A percentile compares a stretch with the other conserved stretches of the same genome.
Evolutionary conservation across 53 echinoderm and acorn worm species (phyloP).

Genomic region (Mesocentrotus franciscanus): DNA sequence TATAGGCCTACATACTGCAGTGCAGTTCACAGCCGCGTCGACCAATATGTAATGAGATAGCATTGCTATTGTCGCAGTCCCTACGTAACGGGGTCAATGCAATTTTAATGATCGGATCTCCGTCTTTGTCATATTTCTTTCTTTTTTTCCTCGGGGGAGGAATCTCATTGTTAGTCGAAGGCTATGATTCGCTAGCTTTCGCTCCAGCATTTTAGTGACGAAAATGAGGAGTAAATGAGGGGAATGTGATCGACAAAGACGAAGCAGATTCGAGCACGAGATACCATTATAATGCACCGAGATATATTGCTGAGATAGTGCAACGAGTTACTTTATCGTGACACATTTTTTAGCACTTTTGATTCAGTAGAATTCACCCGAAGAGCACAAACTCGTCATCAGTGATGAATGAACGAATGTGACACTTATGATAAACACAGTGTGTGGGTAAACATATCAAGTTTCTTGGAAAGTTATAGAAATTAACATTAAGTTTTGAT

Average conservation of each 20-base stretch:
- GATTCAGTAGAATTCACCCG: neutral
- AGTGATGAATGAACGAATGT: neutral
- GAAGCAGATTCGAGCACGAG: neutral
- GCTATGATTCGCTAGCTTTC: neutral
- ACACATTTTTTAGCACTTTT: neutral
- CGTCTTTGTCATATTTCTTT: slow-evolving; percentile 11
- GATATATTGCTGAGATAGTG: neutral
- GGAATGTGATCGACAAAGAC: neutral
- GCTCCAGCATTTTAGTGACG: neutral
- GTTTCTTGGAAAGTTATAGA: neutral
- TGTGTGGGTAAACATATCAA: neutral
- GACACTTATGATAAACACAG: neutral
- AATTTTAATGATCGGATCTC: neutral
- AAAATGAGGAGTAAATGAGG: neutral
- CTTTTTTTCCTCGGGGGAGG: neutral
- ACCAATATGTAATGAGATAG: neutral
- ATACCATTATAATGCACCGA: neutral
- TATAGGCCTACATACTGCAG: neutral
- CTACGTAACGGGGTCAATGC: slow-evolving; percentile 10
- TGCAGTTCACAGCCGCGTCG: neutral
- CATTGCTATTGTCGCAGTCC: neutral
- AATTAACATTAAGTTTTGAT: no score
- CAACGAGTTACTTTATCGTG: neutral
- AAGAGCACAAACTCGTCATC: neutral
- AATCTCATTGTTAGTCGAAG: slow-evolving; percentile 35